Base-by-base conservation (phyloP, 2,888 invertebrate species). In the Meghimatium bilineatum region DNA sequence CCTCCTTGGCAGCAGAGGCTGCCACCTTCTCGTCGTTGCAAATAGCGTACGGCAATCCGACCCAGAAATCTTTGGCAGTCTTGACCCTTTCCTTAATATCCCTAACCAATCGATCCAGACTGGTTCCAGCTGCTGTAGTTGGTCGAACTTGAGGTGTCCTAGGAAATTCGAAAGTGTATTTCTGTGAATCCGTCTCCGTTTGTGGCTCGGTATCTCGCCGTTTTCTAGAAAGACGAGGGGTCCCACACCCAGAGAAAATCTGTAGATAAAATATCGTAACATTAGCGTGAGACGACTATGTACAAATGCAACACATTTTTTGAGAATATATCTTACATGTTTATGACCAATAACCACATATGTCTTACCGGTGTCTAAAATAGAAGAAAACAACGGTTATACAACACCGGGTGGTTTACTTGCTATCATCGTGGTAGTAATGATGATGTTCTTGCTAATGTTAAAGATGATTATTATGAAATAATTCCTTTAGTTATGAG, bases 201-300 rank as follows among this genome's bases (percentile, higher is more conserved):
- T 36, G 60, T 26, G 71, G 6, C 38, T 66, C 81, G n/a, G 80
- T 69, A 34, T 80, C 71, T 26, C 80, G 56, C 6, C 78, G 78
- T 36, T 78, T 88, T 88, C 82, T 83, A 84, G 80, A 96, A 23
- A 96, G 93, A 0, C 95, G 95, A 0, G 97, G 97, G 88, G 96
- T 96, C 0, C 98, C 98, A 93, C 98, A 98, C 12, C 97, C 96
- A 75, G 95, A 95, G 94, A 97, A 97, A 85, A 98, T 94, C 94
- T 94, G 89, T 10, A n/a, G n/a, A 63, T n/a, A n/a, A n/a, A n/a
- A n/a, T n/a, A n/a, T n/a, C n/a, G n/a, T n/a, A n/a, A n/a, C n/a
- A n/a, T n/a, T n/a, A n/a, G n/a, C n/a, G n/a, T n/a, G n/a, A n/a
- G n/a, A n/a, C n/a, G n/a, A n/a, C n/a, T n/a, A n/a, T n/a, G n/a